Percentiles rank a stretch among this genome's conserved stretches.
Evolutionary conservation across 2,113 vertebrate species (phyloP).

Genomic region (Carlito syrichta): DNA sequence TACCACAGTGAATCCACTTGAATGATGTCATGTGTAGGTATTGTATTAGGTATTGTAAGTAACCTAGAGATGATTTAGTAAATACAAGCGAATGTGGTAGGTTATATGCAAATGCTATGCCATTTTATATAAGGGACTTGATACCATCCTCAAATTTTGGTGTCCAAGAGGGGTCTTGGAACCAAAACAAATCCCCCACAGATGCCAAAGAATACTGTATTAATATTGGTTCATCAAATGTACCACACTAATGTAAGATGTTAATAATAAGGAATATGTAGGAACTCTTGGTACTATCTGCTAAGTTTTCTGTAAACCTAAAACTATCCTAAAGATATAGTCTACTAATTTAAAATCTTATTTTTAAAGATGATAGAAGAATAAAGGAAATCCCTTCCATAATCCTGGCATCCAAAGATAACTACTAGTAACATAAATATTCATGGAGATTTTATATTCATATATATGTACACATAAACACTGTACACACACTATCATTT

Average conservation of each 20-base stretch:
- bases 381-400: background rate
- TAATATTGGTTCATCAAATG: background rate
- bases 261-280: slow-evolving; percentile 24
- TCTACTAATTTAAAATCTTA: background rate
- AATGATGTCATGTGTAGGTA: background rate
- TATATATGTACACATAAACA: background rate
- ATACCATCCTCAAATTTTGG: background rate
- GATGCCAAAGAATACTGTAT: background rate
- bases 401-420: background rate
- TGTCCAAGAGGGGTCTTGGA: background rate
- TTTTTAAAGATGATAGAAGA: slow-evolving; percentile 18
- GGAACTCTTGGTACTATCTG: background rate
- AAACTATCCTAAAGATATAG: background rate
- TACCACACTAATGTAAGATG: background rate
- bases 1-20: background rate
- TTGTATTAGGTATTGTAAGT: background rate
- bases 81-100: background rate
- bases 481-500: background rate
- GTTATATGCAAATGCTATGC: background rate
- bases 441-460: background rate
- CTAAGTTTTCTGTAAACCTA: slow-evolving; percentile 2
- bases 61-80: background rate
- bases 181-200: background rate
- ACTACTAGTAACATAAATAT: slow-evolving; percentile 23
- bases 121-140: background rate